Evolutionary conservation across 2,888 invertebrate genomes (phyloP), one percentile per base, ranked within the genome.

Genomic region (Zeuzera pyrina): DNA sequence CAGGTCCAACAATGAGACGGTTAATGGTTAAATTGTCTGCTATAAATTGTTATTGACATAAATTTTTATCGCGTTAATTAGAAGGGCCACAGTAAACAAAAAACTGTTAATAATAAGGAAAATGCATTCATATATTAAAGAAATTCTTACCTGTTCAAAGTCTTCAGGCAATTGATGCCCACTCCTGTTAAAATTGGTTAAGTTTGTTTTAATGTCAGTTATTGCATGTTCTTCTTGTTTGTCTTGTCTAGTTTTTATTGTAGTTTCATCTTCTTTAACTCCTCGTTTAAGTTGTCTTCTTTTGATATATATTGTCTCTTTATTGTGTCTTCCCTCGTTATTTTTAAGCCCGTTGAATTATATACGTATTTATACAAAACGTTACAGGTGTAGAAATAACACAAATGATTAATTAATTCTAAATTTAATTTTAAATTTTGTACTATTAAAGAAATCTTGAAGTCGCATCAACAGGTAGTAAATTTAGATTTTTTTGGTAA

Each of bases 361-460:
- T 57, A 53, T 69, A 67, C 48, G 59, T 34, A 72, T 60, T 68
- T 57, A 70, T 77, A 77, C 74, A 81, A 78, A 79, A 76, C 64
- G 63, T 77, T 74, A 70, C 57, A 79, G 72, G 73, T 78, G 70
- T 76, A 72, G 69, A 74, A 76, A 70, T 76, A 79, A 81, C 70
- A 63, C 57, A 78, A 79, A 66, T 52, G 74, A 68, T 65, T 81
- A 83, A 71, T 77, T 63, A 83, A 64, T 76, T 78, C 78, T 81
- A 83, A 78, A 55, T 58, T 71, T 77, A 81, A 79, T 49, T 69
- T 71, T 59, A 69, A 79, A 83, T 83, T 83, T 81, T 81, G 81
- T 81, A 83, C 83, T 81, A 71, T 83, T 65, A 83, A 83, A 79
- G 61, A 81, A 83, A 81, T 78, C 69, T 79, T 72, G 77, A 81